These are phyloP conservation scores for Etheostoma cragini DNA, from an alignment of 2,113 vertebrate species.

Conservation along the genomic window DNA sequence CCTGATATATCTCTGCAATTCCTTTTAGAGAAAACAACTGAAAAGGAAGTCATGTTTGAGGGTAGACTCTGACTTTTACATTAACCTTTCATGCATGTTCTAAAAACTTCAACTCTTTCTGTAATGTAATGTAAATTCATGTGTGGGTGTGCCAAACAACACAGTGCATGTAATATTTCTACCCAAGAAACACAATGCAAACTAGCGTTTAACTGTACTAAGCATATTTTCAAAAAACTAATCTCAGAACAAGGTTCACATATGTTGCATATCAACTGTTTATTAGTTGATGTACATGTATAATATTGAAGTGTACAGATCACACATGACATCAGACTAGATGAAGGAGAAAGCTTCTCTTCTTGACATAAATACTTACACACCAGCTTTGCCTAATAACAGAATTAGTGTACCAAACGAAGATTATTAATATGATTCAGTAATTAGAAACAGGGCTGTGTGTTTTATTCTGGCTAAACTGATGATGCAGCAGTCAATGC, in stretches of 20 bases:
- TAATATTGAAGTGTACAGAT: background rate
- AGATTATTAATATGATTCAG: slow-evolving; percentile 36
- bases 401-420: slow-evolving; percentile 14
- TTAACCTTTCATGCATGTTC: background rate
- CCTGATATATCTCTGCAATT: no score
- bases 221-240: no score
- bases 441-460: slow-evolving; percentile 39
- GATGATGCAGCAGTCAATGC: slow-evolving; percentile 41
- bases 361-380: background rate
- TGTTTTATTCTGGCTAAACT: slow-evolving; percentile 42
- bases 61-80: background rate
- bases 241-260: no score
- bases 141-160: slow-evolving; percentile 8
- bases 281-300: no score
- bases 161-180: no score
- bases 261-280: no score
- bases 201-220: no score
- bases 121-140: background rate
- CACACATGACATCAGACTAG: slow-evolving; percentile 8
- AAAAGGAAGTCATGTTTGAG: background rate
- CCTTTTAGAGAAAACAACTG: no score
- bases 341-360: background rate
- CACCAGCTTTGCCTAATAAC: background rate
- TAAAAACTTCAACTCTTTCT: background rate
- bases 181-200: no score